phyloP scores from a whole-genome alignment of 1,140 invertebrate species.

The Belonocnema kinseyi region DNA sequence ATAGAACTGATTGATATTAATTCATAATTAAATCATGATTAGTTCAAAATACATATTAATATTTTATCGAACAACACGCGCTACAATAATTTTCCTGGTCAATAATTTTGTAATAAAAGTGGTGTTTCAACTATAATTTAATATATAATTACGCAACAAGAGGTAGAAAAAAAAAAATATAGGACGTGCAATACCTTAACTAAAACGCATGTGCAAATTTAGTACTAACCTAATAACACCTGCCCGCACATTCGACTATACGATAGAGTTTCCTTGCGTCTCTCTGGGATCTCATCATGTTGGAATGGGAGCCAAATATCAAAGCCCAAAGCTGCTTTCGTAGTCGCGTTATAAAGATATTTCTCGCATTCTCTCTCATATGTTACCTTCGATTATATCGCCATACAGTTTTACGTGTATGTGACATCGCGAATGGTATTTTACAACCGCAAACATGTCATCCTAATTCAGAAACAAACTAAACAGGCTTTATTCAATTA shows the following conservation, averaged over 20 bases:
- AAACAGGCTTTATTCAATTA: constrained; percentile 13
- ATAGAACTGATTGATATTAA: too few relatives aligned
- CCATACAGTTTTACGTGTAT: background rate
- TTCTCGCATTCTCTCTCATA: constrained; percentile 17
- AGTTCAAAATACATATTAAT: too few relatives aligned
- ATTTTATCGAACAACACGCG: background rate
- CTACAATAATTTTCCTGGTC: background rate
- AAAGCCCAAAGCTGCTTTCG: constrained; percentile 16
- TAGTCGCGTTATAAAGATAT: constrained; percentile 23
- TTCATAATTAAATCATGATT: too few relatives aligned
- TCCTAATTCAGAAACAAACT: constrained; percentile 20
- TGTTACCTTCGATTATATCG: constrained; percentile 3
- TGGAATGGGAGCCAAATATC: background rate
- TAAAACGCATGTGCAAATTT: constrained; percentile 24
- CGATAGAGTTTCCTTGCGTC: constrained; percentile 15
- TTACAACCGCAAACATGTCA: constrained; percentile 10
- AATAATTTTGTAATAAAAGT: background rate
- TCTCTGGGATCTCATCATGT: constrained; percentile 1
- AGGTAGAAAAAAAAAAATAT: constrained; percentile 1
- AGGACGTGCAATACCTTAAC: background rate
- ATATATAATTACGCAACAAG: constrained; percentile 20
- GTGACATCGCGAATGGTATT: background rate
- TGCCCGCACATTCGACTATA: constrained; percentile 13
- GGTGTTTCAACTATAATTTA: constrained; percentile 2
- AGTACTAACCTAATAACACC: constrained; percentile 19